These are phyloP conservation scores for Phylloscopus trochiloides DNA, from an alignment of 2,113 vertebrate species.

Conservation along the genomic window DNA sequence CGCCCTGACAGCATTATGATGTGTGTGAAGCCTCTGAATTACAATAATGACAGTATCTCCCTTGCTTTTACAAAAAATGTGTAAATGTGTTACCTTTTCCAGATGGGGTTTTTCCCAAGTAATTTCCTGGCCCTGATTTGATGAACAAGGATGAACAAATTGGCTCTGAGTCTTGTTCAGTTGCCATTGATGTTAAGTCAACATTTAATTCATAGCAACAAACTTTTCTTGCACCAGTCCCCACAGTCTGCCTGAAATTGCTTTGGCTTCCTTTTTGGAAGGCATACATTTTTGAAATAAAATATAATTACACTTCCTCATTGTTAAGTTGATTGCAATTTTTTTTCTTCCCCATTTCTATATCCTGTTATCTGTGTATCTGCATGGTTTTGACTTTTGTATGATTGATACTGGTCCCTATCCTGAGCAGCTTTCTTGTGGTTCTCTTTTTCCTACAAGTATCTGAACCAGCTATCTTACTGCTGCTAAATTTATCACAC, in stretches of 20 bases:
- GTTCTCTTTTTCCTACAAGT: neutral
- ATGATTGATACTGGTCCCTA: neutral
- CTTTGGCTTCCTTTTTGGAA: neutral
- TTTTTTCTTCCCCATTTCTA: neutral
- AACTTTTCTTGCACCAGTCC: neutral
- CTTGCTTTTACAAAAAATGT: neutral
- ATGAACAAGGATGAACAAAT: neutral
- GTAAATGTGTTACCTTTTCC: neutral
- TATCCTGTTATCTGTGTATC: neutral
- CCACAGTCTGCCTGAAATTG: neutral
- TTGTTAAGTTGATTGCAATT: neutral
- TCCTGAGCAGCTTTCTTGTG: neutral
- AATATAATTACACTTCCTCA: neutral
- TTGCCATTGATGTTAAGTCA: neutral
- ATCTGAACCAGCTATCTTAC: neutral
- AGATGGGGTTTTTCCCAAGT: neutral
- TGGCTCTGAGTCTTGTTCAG: neutral
- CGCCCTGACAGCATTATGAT: neutral
- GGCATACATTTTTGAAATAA: neutral
- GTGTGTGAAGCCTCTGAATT: neutral
- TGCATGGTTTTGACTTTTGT: neutral
- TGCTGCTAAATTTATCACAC: neutral
- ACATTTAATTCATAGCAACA: neutral
- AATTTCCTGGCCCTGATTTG: neutral
- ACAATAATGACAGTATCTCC: neutral